A percentile compares a stretch with the other conserved stretches of the same genome.
Conservation (phyloP, 2,113 vertebrate genomes). For the Nesospiza acunhae region DNA sequence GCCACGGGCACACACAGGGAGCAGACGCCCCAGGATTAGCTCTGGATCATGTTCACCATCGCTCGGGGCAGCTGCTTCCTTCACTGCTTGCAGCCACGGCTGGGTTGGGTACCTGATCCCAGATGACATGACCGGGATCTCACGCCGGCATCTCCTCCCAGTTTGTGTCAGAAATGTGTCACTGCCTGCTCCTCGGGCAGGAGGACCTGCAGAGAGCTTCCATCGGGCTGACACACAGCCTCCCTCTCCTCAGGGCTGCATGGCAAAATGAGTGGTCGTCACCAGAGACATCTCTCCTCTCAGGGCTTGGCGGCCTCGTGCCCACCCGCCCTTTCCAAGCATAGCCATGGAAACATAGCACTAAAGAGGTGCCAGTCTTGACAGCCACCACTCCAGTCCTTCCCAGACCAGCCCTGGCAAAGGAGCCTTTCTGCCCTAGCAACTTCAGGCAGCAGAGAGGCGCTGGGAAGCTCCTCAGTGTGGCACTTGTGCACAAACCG, state of each 20-base stretch:
- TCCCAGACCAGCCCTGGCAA: neutral
- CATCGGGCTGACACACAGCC: neutral
- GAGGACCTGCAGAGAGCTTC: slow-evolving; percentile 33
- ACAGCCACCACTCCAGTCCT: neutral
- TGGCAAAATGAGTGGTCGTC: slow-evolving; percentile 37
- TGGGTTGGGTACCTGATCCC: slow-evolving; percentile 49
- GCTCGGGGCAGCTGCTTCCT: slow-evolving; percentile 13
- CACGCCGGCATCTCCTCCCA: neutral
- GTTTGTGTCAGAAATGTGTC: slow-evolving; percentile 42
- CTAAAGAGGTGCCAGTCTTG: neutral
- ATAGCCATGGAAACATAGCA: neutral
- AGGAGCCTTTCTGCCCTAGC: neutral
- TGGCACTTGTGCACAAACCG: neutral
- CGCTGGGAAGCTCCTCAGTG: neutral
- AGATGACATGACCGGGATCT: slow-evolving; percentile 47
- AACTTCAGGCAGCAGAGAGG: neutral
- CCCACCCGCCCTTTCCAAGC: neutral
- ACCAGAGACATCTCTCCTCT: neutral
- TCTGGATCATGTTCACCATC: neutral
- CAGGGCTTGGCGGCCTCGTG: rapidly evolving
- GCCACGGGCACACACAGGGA: neutral
- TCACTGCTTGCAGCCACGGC: neutral
- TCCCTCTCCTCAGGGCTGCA: neutral
- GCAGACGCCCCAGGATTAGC: neutral
- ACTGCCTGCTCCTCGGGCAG: slow-evolving; percentile 1